Evolutionary conservation across 2,113 vertebrate species (phyloP).

Genomic region (Rafetus swinhoei): DNA sequence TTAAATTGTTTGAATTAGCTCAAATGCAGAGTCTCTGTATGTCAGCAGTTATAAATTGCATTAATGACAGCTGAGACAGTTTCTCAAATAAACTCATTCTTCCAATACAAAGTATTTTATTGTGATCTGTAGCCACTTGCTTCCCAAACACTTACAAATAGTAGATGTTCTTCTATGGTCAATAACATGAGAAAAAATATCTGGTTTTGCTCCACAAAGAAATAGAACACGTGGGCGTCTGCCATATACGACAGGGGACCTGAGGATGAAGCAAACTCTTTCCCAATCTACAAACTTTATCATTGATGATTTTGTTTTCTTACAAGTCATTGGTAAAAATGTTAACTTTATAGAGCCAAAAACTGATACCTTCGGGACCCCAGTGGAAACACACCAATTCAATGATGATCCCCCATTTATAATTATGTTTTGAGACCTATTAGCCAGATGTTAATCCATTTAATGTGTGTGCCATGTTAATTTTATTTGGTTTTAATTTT

Average conservation of each 20-base stretch:
- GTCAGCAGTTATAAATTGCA: conserved; percentile 33
- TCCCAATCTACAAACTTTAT: background rate
- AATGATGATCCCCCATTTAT: too few species aligned
- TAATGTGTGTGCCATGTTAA: too few species aligned
- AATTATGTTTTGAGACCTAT: too few species aligned
- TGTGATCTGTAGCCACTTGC: background rate
- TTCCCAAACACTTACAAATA: background rate
- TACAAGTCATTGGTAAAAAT: too few species aligned
- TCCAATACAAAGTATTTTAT: background rate
- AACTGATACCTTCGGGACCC: too few species aligned
- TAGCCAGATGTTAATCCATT: too few species aligned
- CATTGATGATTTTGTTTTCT: too few species aligned
- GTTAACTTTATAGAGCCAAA: too few species aligned
- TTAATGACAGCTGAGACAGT: conserved; percentile 21
- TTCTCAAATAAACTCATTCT: conserved; percentile 36
- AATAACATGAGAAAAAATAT: background rate
- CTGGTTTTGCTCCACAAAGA: background rate
- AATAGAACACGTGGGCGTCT: background rate
- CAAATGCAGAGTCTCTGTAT: background rate
- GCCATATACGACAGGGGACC: background rate
- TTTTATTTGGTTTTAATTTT: too few species aligned
- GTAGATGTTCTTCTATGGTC: background rate
- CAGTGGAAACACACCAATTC: too few species aligned
- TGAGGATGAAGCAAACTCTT: background rate
- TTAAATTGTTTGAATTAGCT: conserved; percentile 57